Conservation (phyloP, 2,888 invertebrate genomes). For the Neria commutata region DNA sequence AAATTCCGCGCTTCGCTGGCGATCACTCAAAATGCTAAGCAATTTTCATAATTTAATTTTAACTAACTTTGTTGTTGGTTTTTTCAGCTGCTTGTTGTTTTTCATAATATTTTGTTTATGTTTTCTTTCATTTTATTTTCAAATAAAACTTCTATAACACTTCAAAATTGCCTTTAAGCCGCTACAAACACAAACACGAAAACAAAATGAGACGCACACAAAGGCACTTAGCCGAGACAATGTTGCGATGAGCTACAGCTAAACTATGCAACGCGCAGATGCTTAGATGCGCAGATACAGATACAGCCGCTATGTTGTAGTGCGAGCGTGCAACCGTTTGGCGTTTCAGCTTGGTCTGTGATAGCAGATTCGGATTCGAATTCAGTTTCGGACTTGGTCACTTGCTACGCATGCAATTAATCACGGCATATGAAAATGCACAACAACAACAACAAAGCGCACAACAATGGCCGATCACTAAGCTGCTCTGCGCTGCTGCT, state of each 20-base stretch:
- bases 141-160: background rate
- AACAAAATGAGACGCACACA: too few relatives aligned
- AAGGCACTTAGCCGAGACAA: too few relatives aligned
- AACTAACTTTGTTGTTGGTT: background rate
- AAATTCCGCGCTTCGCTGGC: too few relatives aligned
- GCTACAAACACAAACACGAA: background rate
- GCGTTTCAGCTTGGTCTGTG: conserved; percentile 4
- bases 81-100: background rate
- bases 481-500: conserved; percentile 25
- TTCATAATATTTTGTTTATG: background rate
- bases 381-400: background rate
- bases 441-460: conserved; percentile 11
- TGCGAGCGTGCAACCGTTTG: too few relatives aligned
- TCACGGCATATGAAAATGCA: conserved; percentile 9
- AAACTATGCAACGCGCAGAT: too few relatives aligned
- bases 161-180: background rate
- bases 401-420: conserved; percentile 14
- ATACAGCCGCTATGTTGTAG: background rate
- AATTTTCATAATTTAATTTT: background rate
- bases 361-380: background rate
- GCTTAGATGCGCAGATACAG: too few relatives aligned
- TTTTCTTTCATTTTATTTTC: background rate
- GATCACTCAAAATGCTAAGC: too few relatives aligned
- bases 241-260: too few relatives aligned
- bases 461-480: conserved; percentile 7